Evolutionary conservation across 1,140 invertebrate species (phyloP).

Genomic region (Laupala kohalensis): DNA sequence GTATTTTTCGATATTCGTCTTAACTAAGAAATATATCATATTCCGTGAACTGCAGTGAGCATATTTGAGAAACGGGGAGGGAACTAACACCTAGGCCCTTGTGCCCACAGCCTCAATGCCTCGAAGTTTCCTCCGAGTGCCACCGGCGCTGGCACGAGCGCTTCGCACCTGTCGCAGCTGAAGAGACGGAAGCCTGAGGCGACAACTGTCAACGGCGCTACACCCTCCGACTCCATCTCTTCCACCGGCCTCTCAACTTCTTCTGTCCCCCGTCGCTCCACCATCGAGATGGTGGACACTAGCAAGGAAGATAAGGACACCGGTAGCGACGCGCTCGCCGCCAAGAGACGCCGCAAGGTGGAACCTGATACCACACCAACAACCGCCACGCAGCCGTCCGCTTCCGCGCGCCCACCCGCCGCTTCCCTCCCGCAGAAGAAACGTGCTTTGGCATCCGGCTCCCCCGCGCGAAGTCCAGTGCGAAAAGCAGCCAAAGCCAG

Average conservation of each 20-base stretch:
- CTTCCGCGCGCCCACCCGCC: constrained; percentile 21
- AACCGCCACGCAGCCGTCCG: background rate
- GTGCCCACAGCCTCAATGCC: background rate
- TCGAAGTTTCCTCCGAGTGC: background rate
- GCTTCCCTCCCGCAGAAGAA: constrained; percentile 45
- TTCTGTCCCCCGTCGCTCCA: background rate
- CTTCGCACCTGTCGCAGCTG: background rate
- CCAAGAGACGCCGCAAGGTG: constrained; percentile 8
- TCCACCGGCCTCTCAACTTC: background rate
- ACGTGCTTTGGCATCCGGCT: constrained; percentile 32
- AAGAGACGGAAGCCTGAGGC: constrained; percentile 5
- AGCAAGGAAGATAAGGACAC: constrained; percentile 3
- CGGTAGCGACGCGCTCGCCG: background rate
- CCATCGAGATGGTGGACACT: background rate
- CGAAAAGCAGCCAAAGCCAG: constrained; percentile 33
- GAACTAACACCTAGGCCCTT: no score
- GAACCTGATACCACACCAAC: background rate
- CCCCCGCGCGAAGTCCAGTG: constrained; percentile 31
- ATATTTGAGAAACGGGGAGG: no score
- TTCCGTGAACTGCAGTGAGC: no score
- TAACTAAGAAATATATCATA: no score
- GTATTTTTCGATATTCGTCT: no score
- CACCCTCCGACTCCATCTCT: background rate
- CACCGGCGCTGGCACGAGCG: background rate
- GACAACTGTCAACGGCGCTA: background rate